These are phyloP conservation scores for Petrocephalus microphthalmus DNA, from an alignment of 2,113 vertebrate genomes.

Conservation along the genomic window DNA sequence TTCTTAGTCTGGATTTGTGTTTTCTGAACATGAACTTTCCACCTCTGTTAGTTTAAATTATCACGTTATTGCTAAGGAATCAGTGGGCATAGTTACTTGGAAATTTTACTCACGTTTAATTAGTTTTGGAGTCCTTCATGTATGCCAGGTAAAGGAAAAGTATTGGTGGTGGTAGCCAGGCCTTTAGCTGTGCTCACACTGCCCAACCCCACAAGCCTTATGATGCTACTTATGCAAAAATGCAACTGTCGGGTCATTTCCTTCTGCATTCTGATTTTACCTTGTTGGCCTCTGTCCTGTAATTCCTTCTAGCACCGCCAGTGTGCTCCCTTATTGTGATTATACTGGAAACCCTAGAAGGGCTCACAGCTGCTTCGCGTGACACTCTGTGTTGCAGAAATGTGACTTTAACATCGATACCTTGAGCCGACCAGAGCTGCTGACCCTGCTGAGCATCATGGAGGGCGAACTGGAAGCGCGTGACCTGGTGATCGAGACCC, in stretches of 20 bases:
- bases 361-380: background rate
- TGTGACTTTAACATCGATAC: slow-evolving; percentile 94
- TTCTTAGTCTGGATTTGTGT: background rate
- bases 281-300: background rate
- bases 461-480: slow-evolving; percentile 94
- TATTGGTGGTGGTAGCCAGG: background rate
- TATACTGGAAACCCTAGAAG: background rate
- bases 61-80: background rate
- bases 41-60: background rate
- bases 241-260: background rate
- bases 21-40: background rate
- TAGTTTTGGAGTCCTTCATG: background rate
- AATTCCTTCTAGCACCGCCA: background rate
- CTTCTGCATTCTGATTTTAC: background rate
- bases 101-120: background rate
- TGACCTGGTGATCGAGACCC: slow-evolving; percentile 93
- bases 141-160: background rate
- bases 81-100: background rate
- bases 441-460: slow-evolving; percentile 90
- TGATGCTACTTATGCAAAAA: background rate
- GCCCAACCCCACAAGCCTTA: background rate
- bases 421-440: slow-evolving; percentile 84
- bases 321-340: background rate
- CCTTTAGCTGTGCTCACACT: background rate
- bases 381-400: slow-evolving; percentile 67